Conservation (phyloP, 2,113 vertebrate genomes). For the Empidonax traillii region DNA sequence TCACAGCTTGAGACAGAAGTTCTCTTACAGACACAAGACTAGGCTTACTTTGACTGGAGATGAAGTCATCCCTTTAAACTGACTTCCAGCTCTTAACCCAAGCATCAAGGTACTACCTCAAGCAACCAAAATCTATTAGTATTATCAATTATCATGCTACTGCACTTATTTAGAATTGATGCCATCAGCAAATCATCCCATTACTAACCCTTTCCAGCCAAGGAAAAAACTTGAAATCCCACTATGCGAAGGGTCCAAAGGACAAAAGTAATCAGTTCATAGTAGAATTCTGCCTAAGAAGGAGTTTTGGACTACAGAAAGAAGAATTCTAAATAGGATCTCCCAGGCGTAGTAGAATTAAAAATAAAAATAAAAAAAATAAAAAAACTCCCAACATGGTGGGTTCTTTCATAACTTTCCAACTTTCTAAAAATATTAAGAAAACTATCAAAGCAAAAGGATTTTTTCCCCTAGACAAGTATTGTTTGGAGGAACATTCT, state of each 20-base stretch:
- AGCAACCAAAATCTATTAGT: neutral
- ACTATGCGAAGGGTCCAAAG: neutral
- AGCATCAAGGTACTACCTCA: neutral
- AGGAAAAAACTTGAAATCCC: neutral
- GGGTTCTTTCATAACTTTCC: neutral
- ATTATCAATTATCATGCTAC: neutral
- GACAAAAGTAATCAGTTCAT: neutral
- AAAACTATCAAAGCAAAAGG: neutral
- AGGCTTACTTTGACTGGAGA: neutral
- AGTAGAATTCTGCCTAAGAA: neutral
- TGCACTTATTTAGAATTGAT: neutral
- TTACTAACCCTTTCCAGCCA: neutral
- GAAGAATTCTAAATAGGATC: neutral
- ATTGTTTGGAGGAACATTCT: neutral
- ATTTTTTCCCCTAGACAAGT: neutral
- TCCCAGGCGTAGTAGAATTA: neutral
- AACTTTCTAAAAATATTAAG: neutral
- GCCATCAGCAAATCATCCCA: neutral
- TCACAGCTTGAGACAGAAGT: neutral
- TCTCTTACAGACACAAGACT: neutral
- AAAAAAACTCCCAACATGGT: neutral
- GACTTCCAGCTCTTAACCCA: neutral
- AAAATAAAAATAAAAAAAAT: neutral
- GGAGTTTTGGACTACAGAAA: neutral
- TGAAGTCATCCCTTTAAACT: neutral